A percentile compares a stretch with the other conserved stretches of the same genome.
phyloP scores from a whole-genome alignment of 1,140 invertebrate species.

The Drosophila grimshawi region DNA sequence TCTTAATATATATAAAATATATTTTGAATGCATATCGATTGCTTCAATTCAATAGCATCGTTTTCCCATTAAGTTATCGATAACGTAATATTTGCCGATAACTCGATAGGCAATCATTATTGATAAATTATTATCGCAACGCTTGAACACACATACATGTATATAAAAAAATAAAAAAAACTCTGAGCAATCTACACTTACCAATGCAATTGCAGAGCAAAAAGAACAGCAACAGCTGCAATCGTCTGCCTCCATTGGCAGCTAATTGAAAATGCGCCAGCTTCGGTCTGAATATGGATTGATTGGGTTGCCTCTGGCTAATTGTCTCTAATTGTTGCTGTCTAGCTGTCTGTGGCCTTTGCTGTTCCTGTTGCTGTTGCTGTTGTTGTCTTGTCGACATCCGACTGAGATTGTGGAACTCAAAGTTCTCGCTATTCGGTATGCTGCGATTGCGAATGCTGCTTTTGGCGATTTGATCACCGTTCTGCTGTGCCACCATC shows the following conservation, averaged over 20 bases:
- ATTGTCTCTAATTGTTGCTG: slow-evolving; percentile 34
- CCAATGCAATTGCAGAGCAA: slow-evolving; percentile 77
- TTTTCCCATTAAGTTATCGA: neutral
- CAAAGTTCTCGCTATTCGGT: slow-evolving; percentile 16
- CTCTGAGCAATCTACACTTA: slow-evolving; percentile 54
- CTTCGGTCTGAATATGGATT: slow-evolving; percentile 45
- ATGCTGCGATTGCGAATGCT: slow-evolving; percentile 33
- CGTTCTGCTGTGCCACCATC: slow-evolving; percentile 44
- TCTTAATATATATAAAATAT: too few relatives aligned
- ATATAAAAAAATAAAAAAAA: slow-evolving; percentile 1
- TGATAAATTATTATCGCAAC: neutral
- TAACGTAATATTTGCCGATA: neutral
- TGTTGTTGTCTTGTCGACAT: slow-evolving; percentile 2
- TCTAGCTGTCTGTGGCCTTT: slow-evolving; percentile 4
- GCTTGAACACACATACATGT: slow-evolving; percentile 10
- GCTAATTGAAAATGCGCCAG: slow-evolving; percentile 52
- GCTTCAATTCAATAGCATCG: neutral
- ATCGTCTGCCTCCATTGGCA: slow-evolving; percentile 26
- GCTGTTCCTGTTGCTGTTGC: slow-evolving; percentile 12
- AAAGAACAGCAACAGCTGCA: slow-evolving; percentile 49
- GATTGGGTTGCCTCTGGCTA: slow-evolving; percentile 38
- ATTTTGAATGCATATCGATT: slow-evolving; percentile 23
- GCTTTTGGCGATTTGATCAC: slow-evolving; percentile 58
- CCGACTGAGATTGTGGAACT: slow-evolving; percentile 20
- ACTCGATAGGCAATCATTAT: neutral